Evolutionary conservation across 35 echinoderm and acorn worm species (phyloP), one percentile per base, ranked within the genome.

Genomic region (Diadema setosum): DNA sequence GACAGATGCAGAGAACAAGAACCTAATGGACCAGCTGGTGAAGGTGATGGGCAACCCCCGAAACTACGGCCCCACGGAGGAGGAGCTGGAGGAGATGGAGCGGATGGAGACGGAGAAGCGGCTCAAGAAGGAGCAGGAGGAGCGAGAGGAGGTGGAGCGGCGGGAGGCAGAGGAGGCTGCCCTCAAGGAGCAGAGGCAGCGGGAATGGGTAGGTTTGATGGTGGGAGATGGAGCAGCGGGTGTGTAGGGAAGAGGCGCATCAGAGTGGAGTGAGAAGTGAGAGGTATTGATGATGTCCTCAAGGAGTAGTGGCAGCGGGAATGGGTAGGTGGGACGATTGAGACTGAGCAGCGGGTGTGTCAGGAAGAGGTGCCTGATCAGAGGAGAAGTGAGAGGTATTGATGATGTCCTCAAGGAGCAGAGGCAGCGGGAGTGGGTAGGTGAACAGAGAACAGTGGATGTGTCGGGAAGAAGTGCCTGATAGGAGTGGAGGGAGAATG

Each of bases 41-140:
- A 99, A 99, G 59, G 90, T 84, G 60, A 99, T 99, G 96, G 96
- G 92, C 15, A 82, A 95, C 46, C 96, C 96, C 15, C 60, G 96
- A 20, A 99, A 99, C 67, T 99, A 95, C 58, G 92, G 96, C 16
- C 96, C 93, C n/a, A 99, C 96, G 55, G 45, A 84, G 49, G 96
- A 99, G 15, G 96, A 99, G 56, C 34, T 99, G 6, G 96, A 91
- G 25, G 93, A 95, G 48, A 94, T 88, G 78, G 96, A 99, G 18
- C 86, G 82, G 45, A 52, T 75, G 18, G 90, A 94, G 55, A 91
- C 96, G 6, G 96, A 99, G 87, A 94, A 99, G 80, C 88, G 90
- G 83, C 30, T 99, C 5, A 94, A 99, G 93, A 94, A 91, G 65
- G 93, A 99, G 84, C 45, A 83, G 57, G 92, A 99, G 59, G 96